Conservation (phyloP, 2,113 vertebrate species). For the Blennius ocellaris region DNA sequence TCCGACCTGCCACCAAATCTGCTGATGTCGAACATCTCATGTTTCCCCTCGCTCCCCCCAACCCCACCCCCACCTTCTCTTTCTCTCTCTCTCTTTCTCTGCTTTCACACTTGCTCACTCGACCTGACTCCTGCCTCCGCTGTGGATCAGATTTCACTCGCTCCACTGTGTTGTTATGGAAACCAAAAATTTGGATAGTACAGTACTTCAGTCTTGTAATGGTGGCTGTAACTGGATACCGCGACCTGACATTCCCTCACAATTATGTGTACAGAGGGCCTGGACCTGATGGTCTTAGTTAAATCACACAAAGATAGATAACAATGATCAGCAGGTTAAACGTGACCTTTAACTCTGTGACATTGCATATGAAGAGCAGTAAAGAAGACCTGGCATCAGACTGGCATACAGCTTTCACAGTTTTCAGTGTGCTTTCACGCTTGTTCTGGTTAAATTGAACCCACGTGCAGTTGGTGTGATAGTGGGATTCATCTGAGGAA, state of each 20-base stretch:
- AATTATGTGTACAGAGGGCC: background rate
- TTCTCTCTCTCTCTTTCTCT: background rate
- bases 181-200: conserved; percentile 37
- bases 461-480: too few species aligned
- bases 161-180: conserved; percentile 56
- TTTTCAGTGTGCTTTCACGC: too few species aligned
- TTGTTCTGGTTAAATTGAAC: too few species aligned
- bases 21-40: conserved; percentile 53
- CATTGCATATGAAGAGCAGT: too few species aligned
- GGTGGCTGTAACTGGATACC: background rate
- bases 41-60: background rate
- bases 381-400: too few species aligned
- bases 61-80: background rate
- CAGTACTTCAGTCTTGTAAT: background rate
- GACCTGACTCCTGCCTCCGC: conserved; percentile 14
- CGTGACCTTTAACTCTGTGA: too few species aligned
- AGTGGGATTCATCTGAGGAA: too few species aligned
- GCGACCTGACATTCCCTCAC: background rate
- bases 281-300: background rate
- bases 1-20: conserved; percentile 45
- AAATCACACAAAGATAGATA: too few species aligned
- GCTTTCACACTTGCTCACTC: too few species aligned
- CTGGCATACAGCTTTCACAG: too few species aligned
- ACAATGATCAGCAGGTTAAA: too few species aligned
- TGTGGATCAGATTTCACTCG: conserved; percentile 45